Evolutionary conservation across 2,113 vertebrate species (phyloP), one percentile per base, ranked within the genome.

Genomic region (Petromus typicus): DNA sequence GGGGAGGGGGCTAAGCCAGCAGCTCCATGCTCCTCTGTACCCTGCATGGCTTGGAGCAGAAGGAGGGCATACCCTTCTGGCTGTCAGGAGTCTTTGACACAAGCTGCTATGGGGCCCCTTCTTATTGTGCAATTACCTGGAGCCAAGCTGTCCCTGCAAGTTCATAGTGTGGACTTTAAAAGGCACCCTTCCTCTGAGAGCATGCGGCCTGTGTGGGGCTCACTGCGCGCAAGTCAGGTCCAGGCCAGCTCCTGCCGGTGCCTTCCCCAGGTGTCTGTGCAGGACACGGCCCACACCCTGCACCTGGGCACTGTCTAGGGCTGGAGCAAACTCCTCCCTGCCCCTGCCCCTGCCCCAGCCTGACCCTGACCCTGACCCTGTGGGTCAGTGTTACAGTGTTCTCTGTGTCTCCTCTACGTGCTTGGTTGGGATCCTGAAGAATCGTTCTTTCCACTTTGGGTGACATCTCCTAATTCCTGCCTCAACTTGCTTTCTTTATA

Each of bases 371-470:
- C 48, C 48, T 61, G 64, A 51, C 30, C 22, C 34, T 75, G 25
- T 27, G 57, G 67, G n/a, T 30, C 86, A 71, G 22, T 13, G 25
- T 40, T 59, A 54, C 45, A 30, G 43, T 63, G 61, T 64, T 23
- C 40, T 80, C n/a, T 73, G 63, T 66, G 37, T 83, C 48, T 67
- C 59, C 32, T 82, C n/a, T 92, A 89, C 83, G 57, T 48, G 27
- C n/a, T 76, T 86, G 18, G 51, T 95, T 48, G 63, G 88, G 76
- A 83, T 76, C 51, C 93, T 83, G 20, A 91, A 86, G 54, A 51
- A 43, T 93, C 30, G 88, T 37, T 81, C 80, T 95, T 95, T 54
- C 73, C 34, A 90, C 87, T 86, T 92, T 56, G 14, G 32, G 80
- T 18, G 22, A 32, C 30, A 87, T 22, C 8, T 86, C 40, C 64